A percentile compares a stretch with the other conserved stretches of the same genome.
phyloP scores from a whole-genome alignment of 2,888 invertebrate species.

The Synanthedon myopaeformis region DNA sequence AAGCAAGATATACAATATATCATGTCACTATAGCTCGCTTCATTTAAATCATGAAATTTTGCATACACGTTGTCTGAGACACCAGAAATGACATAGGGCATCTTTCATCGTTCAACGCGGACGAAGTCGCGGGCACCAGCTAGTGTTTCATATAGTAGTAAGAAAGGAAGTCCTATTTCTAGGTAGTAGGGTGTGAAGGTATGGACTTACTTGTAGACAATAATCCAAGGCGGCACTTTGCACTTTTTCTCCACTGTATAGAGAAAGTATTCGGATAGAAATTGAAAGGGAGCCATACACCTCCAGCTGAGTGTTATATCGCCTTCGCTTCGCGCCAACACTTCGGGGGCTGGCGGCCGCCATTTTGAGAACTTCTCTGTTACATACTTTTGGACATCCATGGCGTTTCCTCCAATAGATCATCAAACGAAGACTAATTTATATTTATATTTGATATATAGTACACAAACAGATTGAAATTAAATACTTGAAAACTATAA shows the following conservation, averaged over 20 bases:
- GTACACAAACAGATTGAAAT: no score
- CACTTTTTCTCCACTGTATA: constrained; percentile 45
- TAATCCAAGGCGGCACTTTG: constrained; percentile 49
- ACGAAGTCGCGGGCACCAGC: no score
- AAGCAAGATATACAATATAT: no score
- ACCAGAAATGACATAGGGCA: no score
- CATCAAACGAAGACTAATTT: no score
- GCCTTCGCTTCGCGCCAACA: constrained; percentile 23
- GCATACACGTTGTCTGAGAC: no score
- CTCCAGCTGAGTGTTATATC: constrained; percentile 34
- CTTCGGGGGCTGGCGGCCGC: constrained; percentile 32
- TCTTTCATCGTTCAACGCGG: no score
- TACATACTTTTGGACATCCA: constrained; percentile 22
- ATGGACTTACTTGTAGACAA: constrained; percentile 39
- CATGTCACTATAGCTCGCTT: no score
- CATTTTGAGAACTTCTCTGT: constrained; percentile 25
- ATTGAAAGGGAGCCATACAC: constrained; percentile 23
- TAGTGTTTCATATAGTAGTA: neutral
- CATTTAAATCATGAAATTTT: no score
- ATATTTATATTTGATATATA: no score
- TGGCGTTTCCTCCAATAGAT: no score
- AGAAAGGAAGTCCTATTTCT: neutral
- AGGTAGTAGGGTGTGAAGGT: neutral
- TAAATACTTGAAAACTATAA: no score
- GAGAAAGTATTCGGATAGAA: constrained; percentile 28